Evolutionary conservation across 2,888 invertebrate genomes (phyloP).

Genomic region (Pyrocoelia pectoralis): DNA sequence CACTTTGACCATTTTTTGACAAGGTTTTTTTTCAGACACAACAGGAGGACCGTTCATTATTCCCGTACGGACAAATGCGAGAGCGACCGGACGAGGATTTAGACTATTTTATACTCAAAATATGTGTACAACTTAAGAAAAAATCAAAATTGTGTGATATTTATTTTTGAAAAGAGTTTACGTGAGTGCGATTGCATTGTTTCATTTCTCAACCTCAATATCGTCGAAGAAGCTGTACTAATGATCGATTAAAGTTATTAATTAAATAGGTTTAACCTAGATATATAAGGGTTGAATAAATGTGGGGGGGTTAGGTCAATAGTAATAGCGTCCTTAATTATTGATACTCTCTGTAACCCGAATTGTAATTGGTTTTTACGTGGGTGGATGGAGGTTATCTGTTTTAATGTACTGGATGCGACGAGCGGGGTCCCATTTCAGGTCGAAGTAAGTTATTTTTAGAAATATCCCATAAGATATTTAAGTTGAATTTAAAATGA

Average conservation of each 20-base stretch:
- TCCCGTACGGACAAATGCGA: constrained; percentile 71
- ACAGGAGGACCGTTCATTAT: constrained; percentile 75
- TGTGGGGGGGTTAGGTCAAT: background rate
- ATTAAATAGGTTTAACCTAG: background rate
- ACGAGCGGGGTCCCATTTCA: too few species aligned
- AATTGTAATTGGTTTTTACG: background rate
- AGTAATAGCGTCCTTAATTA: background rate
- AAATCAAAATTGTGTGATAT: background rate
- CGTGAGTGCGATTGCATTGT: too few species aligned
- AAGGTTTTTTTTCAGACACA: constrained; percentile 60
- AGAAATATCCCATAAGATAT: too few species aligned
- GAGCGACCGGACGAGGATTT: constrained; percentile 74
- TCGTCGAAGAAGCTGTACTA: background rate
- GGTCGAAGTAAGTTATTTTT: too few species aligned
- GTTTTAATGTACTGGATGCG: too few species aligned
- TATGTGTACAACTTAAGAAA: constrained; percentile 59
- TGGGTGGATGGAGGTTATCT: background rate
- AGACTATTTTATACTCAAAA: constrained; percentile 74
- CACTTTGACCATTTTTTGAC: background rate
- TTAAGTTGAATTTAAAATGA: too few species aligned
- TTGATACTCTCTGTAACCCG: background rate
- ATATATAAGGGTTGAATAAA: background rate
- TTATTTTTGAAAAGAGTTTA: background rate
- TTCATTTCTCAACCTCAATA: background rate
- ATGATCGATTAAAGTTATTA: background rate